phyloP scores from a whole-genome alignment of 2,113 vertebrate genomes.

The Mormyrus iriodes region DNA sequence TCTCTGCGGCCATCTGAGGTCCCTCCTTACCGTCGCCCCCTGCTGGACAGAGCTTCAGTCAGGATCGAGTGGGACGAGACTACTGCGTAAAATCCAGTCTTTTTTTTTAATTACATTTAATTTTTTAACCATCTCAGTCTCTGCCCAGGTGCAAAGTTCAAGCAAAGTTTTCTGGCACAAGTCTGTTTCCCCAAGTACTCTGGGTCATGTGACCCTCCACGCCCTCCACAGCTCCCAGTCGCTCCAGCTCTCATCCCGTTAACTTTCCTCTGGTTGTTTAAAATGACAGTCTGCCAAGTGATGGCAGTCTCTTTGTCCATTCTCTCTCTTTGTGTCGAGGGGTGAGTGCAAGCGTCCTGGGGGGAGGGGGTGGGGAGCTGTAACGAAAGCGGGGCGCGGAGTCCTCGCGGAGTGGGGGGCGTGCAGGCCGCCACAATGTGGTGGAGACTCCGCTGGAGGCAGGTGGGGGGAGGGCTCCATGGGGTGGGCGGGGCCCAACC shows the following conservation, averaged over 20 bases:
- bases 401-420: constrained; percentile 42
- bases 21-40: not conserved
- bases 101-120: not conserved
- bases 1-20: not conserved
- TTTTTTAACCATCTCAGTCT: not conserved
- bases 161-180: not conserved
- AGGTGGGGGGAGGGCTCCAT: constrained; percentile 29
- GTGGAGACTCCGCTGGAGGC: not conserved
- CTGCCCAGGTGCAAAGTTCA: not conserved
- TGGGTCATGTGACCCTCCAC: not conserved
- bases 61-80: not conserved
- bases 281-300: not conserved
- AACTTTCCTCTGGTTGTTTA: not conserved
- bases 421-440: constrained; percentile 48
- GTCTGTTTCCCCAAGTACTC: not conserved
- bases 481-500: constrained; percentile 18
- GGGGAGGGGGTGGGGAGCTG: constrained; percentile 35
- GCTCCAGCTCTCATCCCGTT: not conserved
- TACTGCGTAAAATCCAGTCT: constrained; percentile 3
- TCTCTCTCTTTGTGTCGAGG: not conserved
- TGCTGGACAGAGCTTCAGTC: not conserved
- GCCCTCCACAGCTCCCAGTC: not conserved
- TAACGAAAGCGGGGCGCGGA: constrained; percentile 46
- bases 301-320: not conserved
- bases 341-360: not conserved